Evolutionary conservation across 2,888 invertebrate species (phyloP).

Genomic region (Sussaba pulchella): DNA sequence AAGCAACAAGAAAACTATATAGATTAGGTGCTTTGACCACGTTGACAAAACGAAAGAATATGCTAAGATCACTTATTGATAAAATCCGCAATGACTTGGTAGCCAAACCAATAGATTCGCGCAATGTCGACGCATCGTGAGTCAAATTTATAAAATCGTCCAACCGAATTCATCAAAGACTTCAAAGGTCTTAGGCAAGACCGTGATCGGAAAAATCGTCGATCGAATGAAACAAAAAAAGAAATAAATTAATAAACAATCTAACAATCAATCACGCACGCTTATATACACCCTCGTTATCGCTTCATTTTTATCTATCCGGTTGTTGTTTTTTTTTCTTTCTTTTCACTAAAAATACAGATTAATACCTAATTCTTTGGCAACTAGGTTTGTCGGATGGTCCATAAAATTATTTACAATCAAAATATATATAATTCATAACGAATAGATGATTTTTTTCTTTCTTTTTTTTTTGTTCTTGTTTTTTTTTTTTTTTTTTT

Average conservation of each 20-base stretch:
- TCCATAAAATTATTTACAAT: slow-evolving; percentile 76
- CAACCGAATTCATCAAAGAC: slow-evolving; percentile 2
- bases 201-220: slow-evolving; percentile 17
- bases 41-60: too few relatives aligned
- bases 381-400: slow-evolving; percentile 77
- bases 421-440: slow-evolving; percentile 63
- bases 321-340: slow-evolving; percentile 21
- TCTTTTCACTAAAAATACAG: slow-evolving; percentile 58
- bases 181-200: slow-evolving; percentile 29
- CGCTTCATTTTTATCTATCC: neutral
- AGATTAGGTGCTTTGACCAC: too few relatives aligned
- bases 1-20: too few relatives aligned
- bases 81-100: too few relatives aligned
- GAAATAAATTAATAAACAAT: slow-evolving; percentile 34
- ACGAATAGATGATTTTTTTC: slow-evolving; percentile 63
- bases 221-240: slow-evolving; percentile 29
- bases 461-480: slow-evolving; percentile 50
- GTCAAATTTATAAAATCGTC: neutral
- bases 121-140: neutral
- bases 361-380: slow-evolving; percentile 76
- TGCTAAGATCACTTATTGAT: too few relatives aligned
- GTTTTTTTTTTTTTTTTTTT: slow-evolving; percentile 37
- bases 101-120: neutral
- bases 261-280: slow-evolving; percentile 56
- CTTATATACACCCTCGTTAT: slow-evolving; percentile 54